Evolutionary conservation across 2,888 invertebrate genomes (phyloP), one percentile per base, ranked within the genome.

Genomic region (Epicampocera succincta): DNA sequence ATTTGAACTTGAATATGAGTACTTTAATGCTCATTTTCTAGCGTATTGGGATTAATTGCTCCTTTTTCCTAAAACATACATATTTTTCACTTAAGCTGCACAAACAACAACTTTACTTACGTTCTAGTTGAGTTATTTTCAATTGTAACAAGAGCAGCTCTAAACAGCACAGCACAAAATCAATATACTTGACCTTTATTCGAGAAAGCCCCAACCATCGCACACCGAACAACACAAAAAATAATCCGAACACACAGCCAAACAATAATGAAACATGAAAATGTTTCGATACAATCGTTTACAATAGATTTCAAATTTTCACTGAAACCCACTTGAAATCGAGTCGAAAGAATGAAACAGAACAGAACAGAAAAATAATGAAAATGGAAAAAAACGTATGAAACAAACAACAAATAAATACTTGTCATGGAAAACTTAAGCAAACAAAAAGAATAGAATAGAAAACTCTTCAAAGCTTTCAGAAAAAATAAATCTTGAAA

Each of bases 121-220:
- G 25, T 72, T 60, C n/a, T 42, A 17, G 38, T 60, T 60, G 12
- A 60, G 17, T 40, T 29, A 48, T 40, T n/a, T 71, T 48, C 2
- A 50, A 21, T 5, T 15, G 11, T 29, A 68, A 68, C 56, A 56
- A 46, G 19, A n/a, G 33, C 63, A 21, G 38, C 19, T 29, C 19
- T 29, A 54, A 54, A 74, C 48, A 42, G 58, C 19, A 40, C 13
- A 58, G 48, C 21, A 46, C 21, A 63, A 61, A 78, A 78, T 78
- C 78, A 72, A 78, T 78, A 78, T 52, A 66, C 71, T 78, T 66
- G 72, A 78, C 78, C 78, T 78, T 78, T 78, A 65, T 44, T 48
- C 13, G 29, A 50, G 48, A 69, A 69, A 76, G 66, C 40, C 29
- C 9, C 60, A 61, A 38, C 40, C 9, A 58, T 12, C 12, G n/a